A percentile compares a stretch with the other conserved stretches of the same genome.
Conservation (phyloP, 2,113 vertebrate species). For the Edolisoma coerulescens region DNA sequence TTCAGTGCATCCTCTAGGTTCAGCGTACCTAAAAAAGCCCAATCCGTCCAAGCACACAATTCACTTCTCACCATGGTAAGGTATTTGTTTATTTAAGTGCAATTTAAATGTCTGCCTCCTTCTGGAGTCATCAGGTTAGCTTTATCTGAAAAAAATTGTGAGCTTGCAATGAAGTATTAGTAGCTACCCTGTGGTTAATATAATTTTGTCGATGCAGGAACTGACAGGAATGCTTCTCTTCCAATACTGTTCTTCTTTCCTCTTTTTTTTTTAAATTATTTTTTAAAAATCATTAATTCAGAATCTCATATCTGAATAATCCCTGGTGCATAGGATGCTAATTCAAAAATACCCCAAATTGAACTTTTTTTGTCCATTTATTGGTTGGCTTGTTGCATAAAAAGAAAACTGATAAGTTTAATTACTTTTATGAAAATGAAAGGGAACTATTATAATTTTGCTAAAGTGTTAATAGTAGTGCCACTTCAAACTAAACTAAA, state of each 20-base stretch:
- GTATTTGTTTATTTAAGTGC: neutral
- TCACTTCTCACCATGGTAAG: neutral
- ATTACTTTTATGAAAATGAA: slow-evolving; percentile 69
- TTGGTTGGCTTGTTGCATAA: slow-evolving; percentile 44
- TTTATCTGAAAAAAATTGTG: neutral
- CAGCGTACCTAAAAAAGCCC: neutral
- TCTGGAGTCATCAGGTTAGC: neutral
- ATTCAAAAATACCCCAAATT: slow-evolving; percentile 2
- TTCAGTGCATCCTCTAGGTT: neutral
- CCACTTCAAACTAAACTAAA: slow-evolving; percentile 41
- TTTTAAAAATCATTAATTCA: neutral
- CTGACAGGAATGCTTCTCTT: neutral
- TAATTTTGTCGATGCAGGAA: neutral
- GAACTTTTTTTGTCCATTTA: slow-evolving; percentile 24
- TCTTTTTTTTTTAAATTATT: neutral
- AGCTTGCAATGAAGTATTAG: neutral
- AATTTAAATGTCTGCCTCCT: neutral
- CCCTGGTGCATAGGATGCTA: neutral
- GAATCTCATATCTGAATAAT: slow-evolving; percentile 21
- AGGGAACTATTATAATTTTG: slow-evolving; percentile 16
- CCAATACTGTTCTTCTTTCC: neutral
- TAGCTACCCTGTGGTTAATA: neutral
- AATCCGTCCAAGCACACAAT: neutral
- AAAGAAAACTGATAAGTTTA: slow-evolving; percentile 46
- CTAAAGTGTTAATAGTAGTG: neutral